phyloP scores from a whole-genome alignment of 1,140 invertebrate genomes.

The Drosophila repleta region DNA sequence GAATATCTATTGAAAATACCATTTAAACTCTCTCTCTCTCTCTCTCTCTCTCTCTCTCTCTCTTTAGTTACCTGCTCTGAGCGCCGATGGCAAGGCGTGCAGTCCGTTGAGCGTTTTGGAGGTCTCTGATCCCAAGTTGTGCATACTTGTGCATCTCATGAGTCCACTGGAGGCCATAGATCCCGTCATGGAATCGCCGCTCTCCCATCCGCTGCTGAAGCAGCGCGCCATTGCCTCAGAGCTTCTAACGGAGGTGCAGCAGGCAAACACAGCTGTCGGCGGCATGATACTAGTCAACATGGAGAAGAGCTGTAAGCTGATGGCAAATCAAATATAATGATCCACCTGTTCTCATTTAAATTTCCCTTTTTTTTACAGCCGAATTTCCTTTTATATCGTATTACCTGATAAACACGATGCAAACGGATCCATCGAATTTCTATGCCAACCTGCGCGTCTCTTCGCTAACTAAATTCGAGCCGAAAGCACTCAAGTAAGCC shows the following conservation, averaged over 20 bases:
- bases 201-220: constrained; percentile 89
- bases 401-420: constrained; percentile 93
- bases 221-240: constrained; percentile 91
- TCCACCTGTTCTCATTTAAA: neutral
- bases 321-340: neutral
- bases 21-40: constrained; percentile 1
- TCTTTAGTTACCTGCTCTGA: constrained; percentile 84
- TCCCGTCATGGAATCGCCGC: constrained; percentile 92
- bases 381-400: constrained; percentile 96
- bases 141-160: constrained; percentile 94
- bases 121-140: constrained; percentile 94
- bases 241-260: constrained; percentile 89
- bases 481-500: constrained; percentile 85
- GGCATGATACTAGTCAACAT: constrained; percentile 94
- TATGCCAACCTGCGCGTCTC: constrained; percentile 92
- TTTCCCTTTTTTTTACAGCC: constrained; percentile 85
- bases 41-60: too few relatives aligned
- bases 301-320: constrained; percentile 90
- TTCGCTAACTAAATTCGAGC: constrained; percentile 92
- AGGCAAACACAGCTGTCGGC: constrained; percentile 89
- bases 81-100: constrained; percentile 85
- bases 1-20: neutral
- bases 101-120: constrained; percentile 91
- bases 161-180: constrained; percentile 92
- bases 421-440: constrained; percentile 92